Evolutionary conservation across 2,113 vertebrate genomes (phyloP).

Genomic region (Ellobius talpinus): DNA sequence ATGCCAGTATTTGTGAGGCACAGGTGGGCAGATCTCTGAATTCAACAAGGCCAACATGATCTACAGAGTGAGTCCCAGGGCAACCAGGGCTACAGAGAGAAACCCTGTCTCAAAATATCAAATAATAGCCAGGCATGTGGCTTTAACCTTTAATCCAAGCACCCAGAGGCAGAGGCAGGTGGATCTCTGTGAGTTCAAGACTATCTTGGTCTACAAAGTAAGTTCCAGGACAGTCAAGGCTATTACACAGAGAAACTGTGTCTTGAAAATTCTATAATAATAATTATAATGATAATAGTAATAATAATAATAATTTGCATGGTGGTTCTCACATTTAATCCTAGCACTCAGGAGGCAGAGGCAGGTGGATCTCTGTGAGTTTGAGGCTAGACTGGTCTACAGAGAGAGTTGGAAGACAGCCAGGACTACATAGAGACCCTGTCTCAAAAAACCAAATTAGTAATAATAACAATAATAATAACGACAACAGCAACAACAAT

Average conservation of each 20-base stretch:
- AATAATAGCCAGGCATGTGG: too few species aligned
- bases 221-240: too few species aligned
- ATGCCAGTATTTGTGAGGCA: not conserved
- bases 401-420: not conserved
- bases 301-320: not conserved
- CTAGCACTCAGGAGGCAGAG: not conserved
- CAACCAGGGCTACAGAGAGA: not conserved
- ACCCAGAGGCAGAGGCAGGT: too few species aligned
- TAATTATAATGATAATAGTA: too few species aligned
- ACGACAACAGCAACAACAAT: not conserved
- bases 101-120: not conserved
- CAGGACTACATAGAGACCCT: not conserved
- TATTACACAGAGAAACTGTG: too few species aligned
- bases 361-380: not conserved
- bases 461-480: not conserved
- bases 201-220: too few species aligned
- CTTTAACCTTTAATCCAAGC: too few species aligned
- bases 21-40: not conserved
- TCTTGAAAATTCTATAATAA: too few species aligned
- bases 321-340: not conserved
- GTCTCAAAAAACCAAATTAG: not conserved
- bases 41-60: not conserved
- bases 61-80: not conserved
- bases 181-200: too few species aligned
- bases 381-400: not conserved